Conservation (phyloP, 64 coral and sea anemone species). For the Montipora efflorescens region DNA sequence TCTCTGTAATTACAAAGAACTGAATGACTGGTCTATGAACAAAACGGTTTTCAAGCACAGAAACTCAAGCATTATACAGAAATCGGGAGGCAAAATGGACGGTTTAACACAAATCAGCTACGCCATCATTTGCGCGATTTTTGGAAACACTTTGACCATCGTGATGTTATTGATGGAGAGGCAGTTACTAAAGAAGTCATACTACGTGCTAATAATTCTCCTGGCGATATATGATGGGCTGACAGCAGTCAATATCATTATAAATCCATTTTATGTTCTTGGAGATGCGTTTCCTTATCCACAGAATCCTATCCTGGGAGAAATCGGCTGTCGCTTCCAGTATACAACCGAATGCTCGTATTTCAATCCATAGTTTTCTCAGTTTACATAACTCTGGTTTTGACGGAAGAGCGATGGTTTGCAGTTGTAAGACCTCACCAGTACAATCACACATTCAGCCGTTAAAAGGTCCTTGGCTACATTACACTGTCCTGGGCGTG, state of each 20-base stretch:
- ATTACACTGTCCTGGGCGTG: neutral
- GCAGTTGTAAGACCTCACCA: slow-evolving; percentile 51
- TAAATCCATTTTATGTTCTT: slow-evolving; percentile 6
- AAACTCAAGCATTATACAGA: too few species aligned
- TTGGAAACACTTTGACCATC: slow-evolving; percentile 40
- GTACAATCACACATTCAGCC: slow-evolving; percentile 17
- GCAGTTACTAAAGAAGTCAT: slow-evolving; percentile 34
- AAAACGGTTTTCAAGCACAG: too few species aligned
- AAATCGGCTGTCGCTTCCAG: neutral
- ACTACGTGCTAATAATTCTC: slow-evolving; percentile 8
- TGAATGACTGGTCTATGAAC: too few species aligned
- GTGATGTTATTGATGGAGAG: slow-evolving; percentile 36
- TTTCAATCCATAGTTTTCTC: slow-evolving; percentile 19
- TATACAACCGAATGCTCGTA: slow-evolving; percentile 37
- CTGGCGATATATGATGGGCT: slow-evolving; percentile 39
- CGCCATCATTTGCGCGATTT: neutral
- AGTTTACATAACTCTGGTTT: slow-evolving; percentile 30
- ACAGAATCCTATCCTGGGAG: neutral
- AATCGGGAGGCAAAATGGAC: too few species aligned
- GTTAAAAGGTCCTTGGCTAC: neutral
- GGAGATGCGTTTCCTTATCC: slow-evolving; percentile 51
- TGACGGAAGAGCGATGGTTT: slow-evolving; percentile 63
- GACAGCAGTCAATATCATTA: slow-evolving; percentile 14
- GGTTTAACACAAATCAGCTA: too few species aligned
- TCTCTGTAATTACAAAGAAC: too few species aligned